A percentile compares a stretch with the other conserved stretches of the same genome.
Conservation (phyloP, 2,797 vertebrate genomes). For the Sebastes wilsoni region DNA sequence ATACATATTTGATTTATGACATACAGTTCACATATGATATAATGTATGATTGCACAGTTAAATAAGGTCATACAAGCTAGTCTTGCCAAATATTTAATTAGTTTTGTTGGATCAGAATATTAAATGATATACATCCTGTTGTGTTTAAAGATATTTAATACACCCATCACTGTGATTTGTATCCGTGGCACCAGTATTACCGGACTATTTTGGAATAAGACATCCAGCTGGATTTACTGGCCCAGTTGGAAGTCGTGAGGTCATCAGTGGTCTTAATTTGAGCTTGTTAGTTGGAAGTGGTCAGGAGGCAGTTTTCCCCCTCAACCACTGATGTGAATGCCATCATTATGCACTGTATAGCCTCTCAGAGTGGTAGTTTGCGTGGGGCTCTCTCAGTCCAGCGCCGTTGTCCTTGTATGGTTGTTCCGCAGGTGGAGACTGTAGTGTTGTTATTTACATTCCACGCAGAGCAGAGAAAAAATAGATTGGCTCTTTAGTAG, state of each 20-base stretch:
- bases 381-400: constrained; percentile 53
- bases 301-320: constrained; percentile 68
- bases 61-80: background rate
- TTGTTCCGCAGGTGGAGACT: constrained; percentile 68
- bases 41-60: background rate
- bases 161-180: constrained; percentile 9
- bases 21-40: background rate
- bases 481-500: constrained; percentile 19
- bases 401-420: constrained; percentile 69
- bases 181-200: constrained; percentile 12
- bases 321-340: constrained; percentile 77
- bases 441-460: constrained; percentile 75
- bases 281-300: constrained; percentile 79
- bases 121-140: constrained; percentile 7
- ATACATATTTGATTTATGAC: background rate
- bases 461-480: constrained; percentile 23
- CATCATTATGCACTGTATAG: constrained; percentile 70
- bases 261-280: constrained; percentile 72
- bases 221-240: constrained; percentile 47
- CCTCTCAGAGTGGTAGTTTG: constrained; percentile 74
- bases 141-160: background rate
- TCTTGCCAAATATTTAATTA: background rate
- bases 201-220: constrained; percentile 49
- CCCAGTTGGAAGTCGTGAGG: constrained; percentile 46
- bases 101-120: background rate